Conservation (phyloP, 2,113 vertebrate genomes). For the Carassius gibelio region DNA sequence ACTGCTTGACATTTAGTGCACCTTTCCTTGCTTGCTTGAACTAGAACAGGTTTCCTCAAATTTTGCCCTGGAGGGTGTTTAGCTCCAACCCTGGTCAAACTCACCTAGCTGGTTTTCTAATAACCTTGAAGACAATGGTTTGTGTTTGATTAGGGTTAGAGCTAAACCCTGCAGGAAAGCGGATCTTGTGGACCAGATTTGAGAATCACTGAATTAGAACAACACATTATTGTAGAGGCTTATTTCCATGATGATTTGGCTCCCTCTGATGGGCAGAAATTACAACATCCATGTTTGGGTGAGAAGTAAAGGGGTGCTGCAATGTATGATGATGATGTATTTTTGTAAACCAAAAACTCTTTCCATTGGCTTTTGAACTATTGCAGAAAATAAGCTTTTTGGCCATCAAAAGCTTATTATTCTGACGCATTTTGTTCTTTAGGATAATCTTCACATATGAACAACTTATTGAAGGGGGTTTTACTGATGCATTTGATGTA, state of each 20-base stretch:
- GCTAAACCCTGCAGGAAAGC: too few species aligned
- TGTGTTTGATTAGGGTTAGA: too few species aligned
- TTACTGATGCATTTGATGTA: background rate
- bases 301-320: background rate
- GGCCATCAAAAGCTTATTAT: background rate
- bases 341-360: background rate
- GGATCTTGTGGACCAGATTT: too few species aligned
- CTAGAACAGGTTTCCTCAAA: background rate
- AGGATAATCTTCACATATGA: background rate
- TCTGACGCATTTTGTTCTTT: background rate
- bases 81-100: background rate
- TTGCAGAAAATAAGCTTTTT: background rate
- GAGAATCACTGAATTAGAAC: too few species aligned
- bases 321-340: background rate
- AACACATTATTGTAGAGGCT: background rate
- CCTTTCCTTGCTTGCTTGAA: background rate
- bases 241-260: background rate
- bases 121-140: too few species aligned
- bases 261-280: conserved; percentile 15
- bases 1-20: background rate
- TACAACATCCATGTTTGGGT: background rate
- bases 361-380: background rate
- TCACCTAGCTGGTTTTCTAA: too few species aligned
- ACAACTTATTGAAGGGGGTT: background rate
- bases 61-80: background rate